These are phyloP conservation scores for Acanthosepion esculentum DNA, from an alignment of 2,888 invertebrate genomes.

Conservation along the genomic window DNA sequence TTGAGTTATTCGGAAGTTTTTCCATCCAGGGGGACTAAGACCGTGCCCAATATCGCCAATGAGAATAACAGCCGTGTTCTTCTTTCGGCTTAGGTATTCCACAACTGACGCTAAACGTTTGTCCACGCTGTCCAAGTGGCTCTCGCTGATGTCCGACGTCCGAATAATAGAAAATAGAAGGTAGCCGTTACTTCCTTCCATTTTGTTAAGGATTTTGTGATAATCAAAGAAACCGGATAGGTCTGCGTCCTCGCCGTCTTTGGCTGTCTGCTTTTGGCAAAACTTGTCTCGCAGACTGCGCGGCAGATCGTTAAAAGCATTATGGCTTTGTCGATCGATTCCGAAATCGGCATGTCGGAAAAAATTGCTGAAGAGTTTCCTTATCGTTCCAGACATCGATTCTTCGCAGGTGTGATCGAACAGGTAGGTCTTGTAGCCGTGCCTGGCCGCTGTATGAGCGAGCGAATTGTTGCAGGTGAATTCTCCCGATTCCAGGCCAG, in stretches of 20 bases:
- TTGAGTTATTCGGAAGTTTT: conserved; percentile 8
- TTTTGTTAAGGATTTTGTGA: not conserved
- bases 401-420: conserved; percentile 45
- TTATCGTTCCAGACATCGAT: not conserved
- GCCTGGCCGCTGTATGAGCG: not conserved
- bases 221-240: conserved; percentile 36
- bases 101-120: not conserved
- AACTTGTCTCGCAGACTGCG: not conserved
- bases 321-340: not conserved
- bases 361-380: not conserved
- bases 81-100: not conserved
- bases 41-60: conserved; percentile 41
- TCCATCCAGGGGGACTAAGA: not conserved
- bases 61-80: not conserved
- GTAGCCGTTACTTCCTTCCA: not conserved
- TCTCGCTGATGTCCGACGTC: not conserved
- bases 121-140: not conserved
- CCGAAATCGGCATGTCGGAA: not conserved
- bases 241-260: not conserved
- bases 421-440: conserved; percentile 25
- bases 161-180: not conserved
- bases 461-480: not conserved
- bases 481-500: not conserved
- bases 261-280: not conserved
- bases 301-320: conserved; percentile 36